Base-by-base conservation (phyloP, 2,888 invertebrate genomes). In the Exephanes ischioxanthus region DNA sequence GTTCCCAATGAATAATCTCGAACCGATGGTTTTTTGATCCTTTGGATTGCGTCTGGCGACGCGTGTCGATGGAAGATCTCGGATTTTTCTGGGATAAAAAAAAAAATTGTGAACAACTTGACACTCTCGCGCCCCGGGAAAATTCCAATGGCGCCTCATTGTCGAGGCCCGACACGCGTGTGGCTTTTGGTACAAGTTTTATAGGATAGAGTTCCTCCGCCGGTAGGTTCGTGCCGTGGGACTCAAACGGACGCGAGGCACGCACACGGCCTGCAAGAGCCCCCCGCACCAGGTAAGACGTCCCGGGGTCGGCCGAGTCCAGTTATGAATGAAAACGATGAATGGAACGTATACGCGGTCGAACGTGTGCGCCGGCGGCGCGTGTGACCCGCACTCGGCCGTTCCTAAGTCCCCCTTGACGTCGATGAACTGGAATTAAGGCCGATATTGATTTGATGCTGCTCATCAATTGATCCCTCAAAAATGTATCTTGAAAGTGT, bases 261-360 rank as follows among this genome's bases (percentile, higher is more conserved):
- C 81, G 83, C 83, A 83, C 80, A 80, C 79, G 72, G 77, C 37
- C 33, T 63, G 83, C 77, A 67, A 73, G 80, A 80, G 68, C 80
- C 73, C 83, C 55, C 58, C 68, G 67, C 78, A 73, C 81, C 83
- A 85, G 84, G 85, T 88, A 85, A 87, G 81, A 87, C 79, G 77
- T 80, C 73, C 61, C 70, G 37, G 79, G 79, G 80, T 80, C 83
- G 83, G 66, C 80, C 77, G 86, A 86, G 86, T 80, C 78, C 84
- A 85, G 86, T 88, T 89, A 89, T 89, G 89, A 89, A 89, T 89
- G 89, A 85, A 89, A 87, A 84, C 85, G 87, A 88, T 88, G 88
- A 88, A 88, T 88, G 88, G 83, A 86, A 77, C 80, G 75, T 82
- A 72, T 53, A 79, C 68, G 80, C 80, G 82, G 80, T 85, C 82